Conservation (phyloP, 1,140 invertebrate species). For the Zaprionus taronus region DNA sequence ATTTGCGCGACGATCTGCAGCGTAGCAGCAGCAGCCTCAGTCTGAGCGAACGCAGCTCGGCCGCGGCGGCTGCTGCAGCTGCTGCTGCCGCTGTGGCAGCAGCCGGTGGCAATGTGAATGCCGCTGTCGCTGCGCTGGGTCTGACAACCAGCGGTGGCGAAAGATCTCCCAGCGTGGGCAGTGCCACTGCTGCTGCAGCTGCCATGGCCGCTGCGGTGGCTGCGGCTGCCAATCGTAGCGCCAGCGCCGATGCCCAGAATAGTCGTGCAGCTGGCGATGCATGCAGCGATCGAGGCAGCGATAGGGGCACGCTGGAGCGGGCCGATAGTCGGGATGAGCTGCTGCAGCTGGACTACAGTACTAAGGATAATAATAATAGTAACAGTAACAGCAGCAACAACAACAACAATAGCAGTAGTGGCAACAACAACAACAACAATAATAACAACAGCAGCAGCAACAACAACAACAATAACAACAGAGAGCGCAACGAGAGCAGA, state of each 20-base stretch:
- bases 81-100: conserved; percentile 68
- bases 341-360: conserved; percentile 81
- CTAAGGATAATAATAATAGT: conserved; percentile 79
- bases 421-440: conserved; percentile 39
- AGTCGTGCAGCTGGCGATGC: conserved; percentile 57
- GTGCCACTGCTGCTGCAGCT: conserved; percentile 70
- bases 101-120: conserved; percentile 72
- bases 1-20: conserved; percentile 76
- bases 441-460: conserved; percentile 49
- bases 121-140: conserved; percentile 73
- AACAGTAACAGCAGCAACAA: conserved; percentile 58
- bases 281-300: conserved; percentile 77
- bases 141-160: conserved; percentile 72
- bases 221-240: conserved; percentile 72
- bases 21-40: conserved; percentile 80
- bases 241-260: conserved; percentile 68
- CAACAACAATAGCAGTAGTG: conserved; percentile 49
- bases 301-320: conserved; percentile 73
- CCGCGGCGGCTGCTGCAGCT: conserved; percentile 71
- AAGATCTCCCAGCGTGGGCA: conserved; percentile 82
- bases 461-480: conserved; percentile 69
- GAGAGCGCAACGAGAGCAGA: conserved; percentile 71
- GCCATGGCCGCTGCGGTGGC: conserved; percentile 74
- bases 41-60: conserved; percentile 73
- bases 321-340: conserved; percentile 83